Evolutionary conservation across 64 coral and sea anemone genomes (phyloP).

Genomic region (Cladopsammia gracilis): DNA sequence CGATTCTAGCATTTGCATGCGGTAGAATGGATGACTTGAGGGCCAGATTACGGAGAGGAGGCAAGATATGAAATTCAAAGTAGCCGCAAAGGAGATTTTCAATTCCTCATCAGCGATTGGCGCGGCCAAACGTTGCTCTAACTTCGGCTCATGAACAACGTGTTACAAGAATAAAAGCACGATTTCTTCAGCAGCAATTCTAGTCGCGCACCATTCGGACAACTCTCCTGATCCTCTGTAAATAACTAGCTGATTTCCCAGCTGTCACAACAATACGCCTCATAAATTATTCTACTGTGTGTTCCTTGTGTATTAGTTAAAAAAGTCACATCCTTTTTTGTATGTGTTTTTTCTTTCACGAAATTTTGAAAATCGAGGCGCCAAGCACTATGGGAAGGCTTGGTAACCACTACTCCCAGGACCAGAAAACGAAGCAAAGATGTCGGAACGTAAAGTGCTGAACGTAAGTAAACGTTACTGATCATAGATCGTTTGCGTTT

Average conservation of each 20-base stretch:
- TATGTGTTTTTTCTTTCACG: neutral
- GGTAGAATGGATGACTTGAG: neutral
- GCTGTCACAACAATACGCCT: conserved; percentile 34
- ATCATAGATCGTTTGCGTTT: neutral
- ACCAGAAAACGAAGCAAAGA: conserved; percentile 14
- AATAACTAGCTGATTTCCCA: conserved; percentile 44
- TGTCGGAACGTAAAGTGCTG: conserved; percentile 98
- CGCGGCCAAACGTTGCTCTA: no score
- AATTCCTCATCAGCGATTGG: neutral
- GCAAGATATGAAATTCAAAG: conserved; percentile 13
- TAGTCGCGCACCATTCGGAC: neutral
- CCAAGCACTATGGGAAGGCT: conserved; percentile 1
- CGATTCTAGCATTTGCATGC: neutral
- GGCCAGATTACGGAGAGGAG: neutral
- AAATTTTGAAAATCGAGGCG: neutral
- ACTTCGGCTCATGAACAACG: neutral
- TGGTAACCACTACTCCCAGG: neutral
- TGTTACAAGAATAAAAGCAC: neutral
- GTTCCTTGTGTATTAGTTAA: neutral
- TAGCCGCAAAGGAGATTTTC: conserved; percentile 16
- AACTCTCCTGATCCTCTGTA: conserved; percentile 6
- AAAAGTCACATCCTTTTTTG: neutral
- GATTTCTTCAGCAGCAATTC: neutral
- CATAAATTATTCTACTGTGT: conserved; percentile 18
- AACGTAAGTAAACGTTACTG: conserved; percentile 77